Base-by-base conservation (phyloP, 1,140 invertebrate species). In the Eubasilissa regina region DNA sequence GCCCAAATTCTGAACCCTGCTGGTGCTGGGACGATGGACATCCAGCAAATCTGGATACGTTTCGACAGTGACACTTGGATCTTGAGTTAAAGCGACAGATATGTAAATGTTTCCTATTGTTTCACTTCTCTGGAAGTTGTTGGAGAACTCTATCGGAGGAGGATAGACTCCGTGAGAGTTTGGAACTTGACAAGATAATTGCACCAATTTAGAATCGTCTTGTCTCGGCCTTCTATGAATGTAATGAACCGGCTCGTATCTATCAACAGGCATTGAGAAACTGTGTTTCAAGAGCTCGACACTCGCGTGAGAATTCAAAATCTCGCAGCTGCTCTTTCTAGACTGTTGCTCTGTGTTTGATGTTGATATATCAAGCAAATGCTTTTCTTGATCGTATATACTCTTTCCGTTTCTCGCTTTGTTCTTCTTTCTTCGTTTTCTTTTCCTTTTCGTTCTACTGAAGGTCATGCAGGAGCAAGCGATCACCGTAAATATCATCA, bases 361-460 rank as follows among this genome's bases (percentile, higher is more conserved):
- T 0, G 77, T 87, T 12, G 89, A 89, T 15, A 94, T 91, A 84
- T 95, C 94, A 43, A 96, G 89, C 7, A 96, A 87, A 81, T 95
- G 94, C 86, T 96, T 96, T 84, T 96, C 95, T 86, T 96, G 95
- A 75, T 96, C 95, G 17, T 92, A 94, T 84, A 95, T 95, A 85
- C 94, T 95, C 47, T 93, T 90, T 84, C 94, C 95, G 0, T 92
- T 91, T 84, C 93, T 92, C 12, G 93, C 85, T 21, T 89, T 87
- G 81, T 93, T 92, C 74, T 93, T 91, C 10, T 91, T 88, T 1
- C 91, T 86, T 60, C 91, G 89, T 79, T 86, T 84, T 17, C 87
- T 84, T 81, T 86, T 86, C 87, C 87, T 88, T 86, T 87, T 1
- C 85, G 87, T 21, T 87, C 85, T 53, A 86, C 86, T 25, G 84